Evolutionary conservation across 2,888 invertebrate genomes (phyloP), one percentile per base, ranked within the genome.

Genomic region (Diaprepes abbreviatus): DNA sequence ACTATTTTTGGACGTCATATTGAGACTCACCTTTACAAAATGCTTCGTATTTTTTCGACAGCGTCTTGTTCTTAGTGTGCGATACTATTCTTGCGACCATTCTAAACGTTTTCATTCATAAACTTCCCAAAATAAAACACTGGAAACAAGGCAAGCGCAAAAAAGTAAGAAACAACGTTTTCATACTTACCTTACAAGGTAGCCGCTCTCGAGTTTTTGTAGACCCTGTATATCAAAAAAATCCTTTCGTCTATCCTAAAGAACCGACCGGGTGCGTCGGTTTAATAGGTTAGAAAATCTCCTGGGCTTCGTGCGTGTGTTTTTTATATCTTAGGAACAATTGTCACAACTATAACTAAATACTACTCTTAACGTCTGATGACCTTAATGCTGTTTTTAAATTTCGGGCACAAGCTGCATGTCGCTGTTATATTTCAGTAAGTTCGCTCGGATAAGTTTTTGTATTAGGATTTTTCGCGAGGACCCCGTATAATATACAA

Each of bases 301-400:
- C 62, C 38, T 54, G 43, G 63, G 64, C 71, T 66, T 66, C 52
- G 71, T 66, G 71, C 62, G 65, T 70, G 71, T 71, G 71, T 71
- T 71, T 71, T 71, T 71, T 66, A 71, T 71, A 66, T 63, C 40
- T 71, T 71, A 71, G 71, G 66, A 66, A 70, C 59, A 70, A 63
- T 58, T 55, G 57, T 52, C 71, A 63, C 45, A 69, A 59, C 43
- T 60, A 62, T 58, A 62, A 59, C 36, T 54, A 58, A 58, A 40
- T 28, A 66, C 38, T 71, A 63, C 48, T 63, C 45, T 54, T 36
- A 65, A 66, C 63, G 54, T 66, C 66, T 71, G 71, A 66, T 28
- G 33, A 66, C 57, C 43, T 62, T n/a, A 66, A 33, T 5, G 45
- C 70, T 66, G 48, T 66, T 66, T 65, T 71, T 60, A 21, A 57